phyloP scores from a whole-genome alignment of 2,113 vertebrate species.

The Psittacula cyanocephala region DNA sequence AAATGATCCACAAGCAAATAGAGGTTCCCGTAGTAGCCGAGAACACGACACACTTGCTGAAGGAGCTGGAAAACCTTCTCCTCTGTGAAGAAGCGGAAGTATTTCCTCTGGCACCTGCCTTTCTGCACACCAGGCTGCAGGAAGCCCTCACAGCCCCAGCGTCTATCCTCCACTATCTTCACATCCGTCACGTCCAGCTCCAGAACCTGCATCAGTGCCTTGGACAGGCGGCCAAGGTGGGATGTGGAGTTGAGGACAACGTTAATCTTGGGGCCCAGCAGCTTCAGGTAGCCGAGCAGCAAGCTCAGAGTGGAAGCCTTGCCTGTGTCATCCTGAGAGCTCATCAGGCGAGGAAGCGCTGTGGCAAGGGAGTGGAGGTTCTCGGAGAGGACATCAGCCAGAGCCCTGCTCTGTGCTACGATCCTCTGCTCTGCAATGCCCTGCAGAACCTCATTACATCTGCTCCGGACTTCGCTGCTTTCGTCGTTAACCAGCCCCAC shows the following conservation, averaged over 20 bases:
- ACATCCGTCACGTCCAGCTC: slow-evolving; percentile 87
- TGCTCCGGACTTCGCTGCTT: slow-evolving; percentile 76
- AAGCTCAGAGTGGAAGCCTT: slow-evolving; percentile 85
- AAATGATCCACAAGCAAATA: slow-evolving; percentile 91
- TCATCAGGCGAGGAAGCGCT: slow-evolving; percentile 90
- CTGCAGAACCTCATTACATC: slow-evolving; percentile 71
- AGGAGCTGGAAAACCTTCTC: slow-evolving; percentile 81
- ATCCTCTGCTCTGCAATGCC: slow-evolving; percentile 70
- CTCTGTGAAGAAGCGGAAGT: slow-evolving; percentile 90
- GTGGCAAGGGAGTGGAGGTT: slow-evolving; percentile 88
- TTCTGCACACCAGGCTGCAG: neutral
- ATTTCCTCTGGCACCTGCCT: slow-evolving; percentile 66
- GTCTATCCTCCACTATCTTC: slow-evolving; percentile 85
- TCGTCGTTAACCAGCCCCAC: slow-evolving; percentile 88
- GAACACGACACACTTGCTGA: slow-evolving; percentile 82
- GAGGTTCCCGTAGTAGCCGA: slow-evolving; percentile 90
- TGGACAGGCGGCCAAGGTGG: slow-evolving; percentile 90
- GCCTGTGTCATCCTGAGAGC: slow-evolving; percentile 85
- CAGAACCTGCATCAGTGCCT: slow-evolving; percentile 89
- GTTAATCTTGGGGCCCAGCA: slow-evolving; percentile 84
- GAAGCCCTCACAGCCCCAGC: neutral
- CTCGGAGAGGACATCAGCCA: slow-evolving; percentile 86
- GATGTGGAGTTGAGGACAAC: slow-evolving; percentile 80
- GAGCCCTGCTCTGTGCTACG: slow-evolving; percentile 66
- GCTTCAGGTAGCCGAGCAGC: slow-evolving; percentile 88